Base-by-base conservation (phyloP, 2,797 vertebrate genomes). In the Brachymystax lenok region DNA sequence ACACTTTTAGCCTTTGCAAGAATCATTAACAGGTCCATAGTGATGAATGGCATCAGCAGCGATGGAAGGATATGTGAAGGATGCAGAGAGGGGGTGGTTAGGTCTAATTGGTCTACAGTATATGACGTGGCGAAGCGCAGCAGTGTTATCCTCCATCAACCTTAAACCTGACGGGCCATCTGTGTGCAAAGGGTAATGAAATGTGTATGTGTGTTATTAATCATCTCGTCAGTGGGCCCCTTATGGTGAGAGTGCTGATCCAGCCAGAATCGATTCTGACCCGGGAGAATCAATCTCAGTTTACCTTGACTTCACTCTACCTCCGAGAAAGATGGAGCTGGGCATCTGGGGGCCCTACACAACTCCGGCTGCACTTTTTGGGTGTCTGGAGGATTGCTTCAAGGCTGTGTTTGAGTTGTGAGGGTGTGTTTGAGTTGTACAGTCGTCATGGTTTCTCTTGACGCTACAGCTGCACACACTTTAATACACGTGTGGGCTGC, bases 81-180 rank as follows among this genome's bases (percentile, higher is more conserved):
- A 89, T 91, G 91, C 83, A 74, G 73, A 50, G 59, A 50, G 72
- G 3, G 50, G 79, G 70, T 81, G 87, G 83, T 88, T 73, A 86
- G 86, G 84, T 86, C 86, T 76, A 27, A 87, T 69, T 85, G 77
- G 91, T 91, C 86, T 86, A 46, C 40, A 46, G 40, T 46, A 86
- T 88, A 84, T 88, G 92, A 90, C 76, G 84, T 81, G 81, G 82
- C 83, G 85, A 87, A 83, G 81, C 83, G 84, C 88, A 88, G 77
- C 89, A 21, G 79, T 52, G 82, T 86, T 89, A 87, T 87, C 91
- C 89, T 90, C 90, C 83, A 84, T 92, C 93, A 92, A 91, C 91
- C 92, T 94, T 93, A 91, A 92, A 90, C 89, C 92, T 88, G 87
- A 87, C 79, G 78, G 88, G 87, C 90, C 88, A 84, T 92, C 88